Base-by-base conservation (phyloP, 2,888 invertebrate species). In the Cephus sareptanus region DNA sequence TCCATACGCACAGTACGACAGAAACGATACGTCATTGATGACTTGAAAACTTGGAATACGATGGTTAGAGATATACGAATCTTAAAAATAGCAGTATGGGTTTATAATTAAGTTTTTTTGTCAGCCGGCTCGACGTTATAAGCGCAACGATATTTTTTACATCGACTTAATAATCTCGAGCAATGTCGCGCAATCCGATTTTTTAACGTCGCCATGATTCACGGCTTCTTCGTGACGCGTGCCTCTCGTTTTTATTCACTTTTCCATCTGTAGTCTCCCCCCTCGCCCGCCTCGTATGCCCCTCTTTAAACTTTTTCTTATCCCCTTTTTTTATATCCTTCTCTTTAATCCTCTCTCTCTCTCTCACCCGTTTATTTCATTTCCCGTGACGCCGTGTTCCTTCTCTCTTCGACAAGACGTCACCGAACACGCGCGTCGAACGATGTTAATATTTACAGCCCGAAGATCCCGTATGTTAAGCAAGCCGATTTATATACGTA, bases 261-360 rank as follows among this genome's bases (percentile, higher is more conserved):
- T 56, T 56, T 23, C 23, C 56, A 56, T 56, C 56, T 9, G 56
- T 23, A 56, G 35, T 15, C 23, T 56, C 56, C 4, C 15, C 40
- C 15, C 37, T 37, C 1, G 23, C 40, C 6, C 23, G 23, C 56
- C 56, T 0, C 23, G 23, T 40, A 15, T 6, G 23, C 1, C 56
- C 0, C 23, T 23, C 23, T 56, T 23, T 6, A 23, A 2, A 23
- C 56, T 56, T 77, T 69, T 74, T 33, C 69, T 34, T 13, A 37
- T 75, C 73, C 74, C 74, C 75, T 73, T 77, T 73, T 68, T 56
- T 37, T 4, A 56, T 23, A 56, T 23, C 23, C 23, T 56, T 56
- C 9, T 56, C 56, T 56, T 56, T 56, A 23, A 56, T 23, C 0
- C 40, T 40, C 37, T 37, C 37, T 80, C 77, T 77, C 40, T 30